These are phyloP conservation scores for Ennomos erosarius DNA, from an alignment of 2,888 invertebrate species.

Conservation along the genomic window DNA sequence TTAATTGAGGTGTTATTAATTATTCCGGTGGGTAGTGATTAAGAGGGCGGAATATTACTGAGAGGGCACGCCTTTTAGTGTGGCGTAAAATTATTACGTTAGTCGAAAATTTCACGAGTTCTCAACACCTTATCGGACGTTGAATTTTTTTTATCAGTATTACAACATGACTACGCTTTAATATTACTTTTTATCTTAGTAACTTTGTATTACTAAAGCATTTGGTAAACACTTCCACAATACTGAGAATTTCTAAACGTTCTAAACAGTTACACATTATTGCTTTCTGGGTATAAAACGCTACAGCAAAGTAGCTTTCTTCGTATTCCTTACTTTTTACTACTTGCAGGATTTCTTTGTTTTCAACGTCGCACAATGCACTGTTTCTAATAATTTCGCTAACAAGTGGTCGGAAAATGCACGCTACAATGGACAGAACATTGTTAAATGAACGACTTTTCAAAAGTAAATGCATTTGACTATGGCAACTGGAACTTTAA, in stretches of 20 bases:
- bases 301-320: constrained; percentile 57
- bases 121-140: constrained; percentile 57
- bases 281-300: constrained; percentile 48
- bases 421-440: constrained; percentile 62
- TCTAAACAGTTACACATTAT: constrained; percentile 48
- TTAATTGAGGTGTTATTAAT: constrained; percentile 82
- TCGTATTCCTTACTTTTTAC: constrained; percentile 70
- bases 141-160: constrained; percentile 51
- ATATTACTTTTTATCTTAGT: constrained; percentile 44
- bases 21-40: constrained; percentile 74
- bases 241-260: constrained; percentile 35
- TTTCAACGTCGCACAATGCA: constrained; percentile 66
- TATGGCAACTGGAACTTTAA: constrained; percentile 37
- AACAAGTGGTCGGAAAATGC: constrained; percentile 67
- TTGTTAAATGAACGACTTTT: constrained; percentile 55
- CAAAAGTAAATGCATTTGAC: constrained; percentile 54
- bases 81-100: constrained; percentile 56
- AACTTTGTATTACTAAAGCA: constrained; percentile 38
- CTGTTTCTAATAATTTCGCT: constrained; percentile 75
- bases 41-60: constrained; percentile 76
- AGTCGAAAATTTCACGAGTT: constrained; percentile 39
- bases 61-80: constrained; percentile 67
- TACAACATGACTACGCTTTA: constrained; percentile 19
- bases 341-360: constrained; percentile 73
- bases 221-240: constrained; percentile 34